Conservation (phyloP, 2,113 vertebrate species). For the Platysteira castanea region DNA sequence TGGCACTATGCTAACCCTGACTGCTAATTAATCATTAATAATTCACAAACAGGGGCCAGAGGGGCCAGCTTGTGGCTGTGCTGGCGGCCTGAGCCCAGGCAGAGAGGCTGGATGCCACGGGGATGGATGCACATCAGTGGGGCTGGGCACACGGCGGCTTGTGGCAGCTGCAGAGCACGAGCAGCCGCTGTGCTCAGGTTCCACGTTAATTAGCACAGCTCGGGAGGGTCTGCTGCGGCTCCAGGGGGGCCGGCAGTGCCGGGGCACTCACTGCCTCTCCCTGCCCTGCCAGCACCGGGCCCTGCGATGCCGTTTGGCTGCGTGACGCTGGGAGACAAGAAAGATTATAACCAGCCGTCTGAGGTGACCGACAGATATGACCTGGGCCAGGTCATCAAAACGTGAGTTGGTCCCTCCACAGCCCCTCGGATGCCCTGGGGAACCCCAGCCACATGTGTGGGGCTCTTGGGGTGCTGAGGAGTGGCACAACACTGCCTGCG, state of each 20-base stretch:
- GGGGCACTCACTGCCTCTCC: background rate
- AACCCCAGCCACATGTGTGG: background rate
- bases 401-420: conserved; percentile 78
- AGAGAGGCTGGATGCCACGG: background rate
- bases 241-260: background rate
- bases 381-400: conserved; percentile 96
- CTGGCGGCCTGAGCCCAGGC: background rate
- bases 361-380: conserved; percentile 99
- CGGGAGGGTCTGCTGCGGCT: background rate
- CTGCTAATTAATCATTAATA: background rate
- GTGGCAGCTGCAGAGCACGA: background rate
- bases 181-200: background rate
- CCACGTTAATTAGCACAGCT: background rate
- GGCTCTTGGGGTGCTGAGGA: background rate
- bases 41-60: background rate
- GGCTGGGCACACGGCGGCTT: background rate
- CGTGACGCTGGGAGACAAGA: conserved; percentile 95
- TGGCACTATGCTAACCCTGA: background rate
- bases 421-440: background rate
- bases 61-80: background rate
- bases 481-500: accelerated
- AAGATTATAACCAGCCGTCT: conserved; percentile 95
- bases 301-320: conserved; percentile 98
- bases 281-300: conserved; percentile 73
- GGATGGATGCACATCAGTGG: background rate